Evolutionary conservation across 2,113 vertebrate species (phyloP), one percentile per base, ranked within the genome.

Genomic region (Salvelinus namaycush): DNA sequence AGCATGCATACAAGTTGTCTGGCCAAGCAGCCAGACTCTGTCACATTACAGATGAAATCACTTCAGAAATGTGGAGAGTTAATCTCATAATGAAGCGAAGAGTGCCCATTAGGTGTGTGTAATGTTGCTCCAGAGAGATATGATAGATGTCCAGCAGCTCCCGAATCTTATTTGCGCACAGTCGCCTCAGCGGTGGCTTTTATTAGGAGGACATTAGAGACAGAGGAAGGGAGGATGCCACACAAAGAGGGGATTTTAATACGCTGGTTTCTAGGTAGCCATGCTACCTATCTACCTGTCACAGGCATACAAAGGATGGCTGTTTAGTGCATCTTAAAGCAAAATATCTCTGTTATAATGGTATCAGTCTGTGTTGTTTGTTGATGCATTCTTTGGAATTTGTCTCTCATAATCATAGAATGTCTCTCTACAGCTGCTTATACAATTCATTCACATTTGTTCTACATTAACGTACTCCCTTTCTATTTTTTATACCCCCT

Each of bases 1-100:
- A 75, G 65, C 48, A 88, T 95, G 93, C 95, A 95, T 96, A 96
- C 95, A 95, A 94, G 95, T 96, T 96, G 94, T 96, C 95, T 95
- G 3, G 91, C 88, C 90, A 89, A 94, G 95, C 94, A 94, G 95
- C 90, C 90, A 93, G 93, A 88, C 91, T 95, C 94, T 95, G 95
- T 97, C 96, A 96, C 94, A 94, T 96, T 95, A 97, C 90, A 92
- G 95, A 96, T 96, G 93, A 96, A 97, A 96, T 96, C 94, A 94
- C 94, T 96, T 96, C 91, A 93, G 94, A 98, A 96, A 96, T 92
- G 90, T 91, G 92, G 93, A 94, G 96, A 98, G 98, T 97, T 97
- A 97, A 99, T 98, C 97, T 94, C 96, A 95, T 98, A 98, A 97
- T 97, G 96, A 96, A 96, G 96, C 94, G 89, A 86, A 80, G 92